Percentiles rank a stretch among this genome's conserved stretches.
Evolutionary conservation across 2,113 vertebrate genomes (phyloP).

Genomic region (Rhinoderma darwinii): DNA sequence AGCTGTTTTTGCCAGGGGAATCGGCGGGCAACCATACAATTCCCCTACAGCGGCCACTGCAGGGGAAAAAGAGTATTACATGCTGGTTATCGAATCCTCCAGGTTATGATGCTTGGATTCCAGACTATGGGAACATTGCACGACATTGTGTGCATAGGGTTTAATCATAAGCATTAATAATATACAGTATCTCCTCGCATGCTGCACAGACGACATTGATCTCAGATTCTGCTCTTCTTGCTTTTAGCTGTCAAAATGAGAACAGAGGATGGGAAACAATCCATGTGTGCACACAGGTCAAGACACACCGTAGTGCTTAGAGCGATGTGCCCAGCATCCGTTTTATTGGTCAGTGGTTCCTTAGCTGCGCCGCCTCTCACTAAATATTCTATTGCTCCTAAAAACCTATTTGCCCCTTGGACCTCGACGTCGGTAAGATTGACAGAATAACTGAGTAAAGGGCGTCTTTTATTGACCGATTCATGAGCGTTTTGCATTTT

Average conservation of each 20-base stretch:
- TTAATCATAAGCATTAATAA: not conserved
- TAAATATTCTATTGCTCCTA: not conserved
- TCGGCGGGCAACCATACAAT: too few species aligned
- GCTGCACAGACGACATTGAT: conserved; percentile 1
- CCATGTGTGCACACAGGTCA: not conserved
- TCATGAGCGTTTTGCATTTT: not conserved
- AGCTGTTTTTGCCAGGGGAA: too few species aligned
- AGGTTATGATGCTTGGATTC: too few species aligned
- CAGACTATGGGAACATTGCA: too few species aligned
- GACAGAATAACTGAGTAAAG: not conserved
- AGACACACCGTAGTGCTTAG: not conserved
- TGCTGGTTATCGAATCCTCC: too few species aligned
- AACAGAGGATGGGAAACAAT: not conserved
- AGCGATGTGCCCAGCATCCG: not conserved
- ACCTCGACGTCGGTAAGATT: not conserved
- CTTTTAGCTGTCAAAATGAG: conserved; percentile 5
- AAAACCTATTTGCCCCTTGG: not conserved
- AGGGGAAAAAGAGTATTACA: too few species aligned
- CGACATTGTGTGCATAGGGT: too few species aligned
- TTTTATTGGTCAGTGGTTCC: not conserved
- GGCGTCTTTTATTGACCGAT: not conserved
- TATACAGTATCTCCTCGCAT: not conserved
- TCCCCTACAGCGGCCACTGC: too few species aligned
- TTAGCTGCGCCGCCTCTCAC: not conserved
- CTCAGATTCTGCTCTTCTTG: not conserved